Base-by-base conservation (phyloP, 2,797 vertebrate species). In the Selene dorsalis region DNA sequence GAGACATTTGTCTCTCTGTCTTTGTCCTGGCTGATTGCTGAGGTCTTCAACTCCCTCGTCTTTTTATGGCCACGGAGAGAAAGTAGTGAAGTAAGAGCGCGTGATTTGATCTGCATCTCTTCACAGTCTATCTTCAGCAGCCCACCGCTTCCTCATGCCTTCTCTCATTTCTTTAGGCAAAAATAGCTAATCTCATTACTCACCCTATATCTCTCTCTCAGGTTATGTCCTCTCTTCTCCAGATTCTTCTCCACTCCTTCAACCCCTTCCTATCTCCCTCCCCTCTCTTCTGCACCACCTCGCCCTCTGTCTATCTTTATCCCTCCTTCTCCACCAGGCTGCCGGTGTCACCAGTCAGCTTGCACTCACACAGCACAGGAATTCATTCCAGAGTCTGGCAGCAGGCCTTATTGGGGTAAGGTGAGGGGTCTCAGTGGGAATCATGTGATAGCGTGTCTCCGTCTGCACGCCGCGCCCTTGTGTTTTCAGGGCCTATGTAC, bases 271-370 rank as follows among this genome's bases (percentile, higher is more conserved):
- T 26, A n/a, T 17, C 16, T 9, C 6, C 35, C 41, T 43, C 35
- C 20, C 26, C 64, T 48, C 32, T 52, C 45, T 58, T 66, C 69
- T 53, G 35, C 13, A 55, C 69, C 80, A 60, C 57, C 67, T 79
- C 67, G 13, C 38, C 84, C 73, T 59, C 55, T 5, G 17, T 87
- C 91, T 92, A 90, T 91, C 85, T 91, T 91, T 91, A 89, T 86
- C 89, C 77, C 70, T 69, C 60, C 73, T 73, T 61, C 67, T 84
- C 75, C 73, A 64, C 75, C 73, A 64, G 57, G 59, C 79, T 67
- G 81, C 55, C 2, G 43, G 79, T 88, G 84, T 89, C 87, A 90
- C 74, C 84, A 87, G 79, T 88, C 87, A 86, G 68, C 70, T 75
- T 61, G 45, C 83, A 74, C 77, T 76, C 75, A 67, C 57, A 39